Evolutionary conservation across 2,888 invertebrate genomes (phyloP), one percentile per base, ranked within the genome.

Genomic region (Nebria salina): DNA sequence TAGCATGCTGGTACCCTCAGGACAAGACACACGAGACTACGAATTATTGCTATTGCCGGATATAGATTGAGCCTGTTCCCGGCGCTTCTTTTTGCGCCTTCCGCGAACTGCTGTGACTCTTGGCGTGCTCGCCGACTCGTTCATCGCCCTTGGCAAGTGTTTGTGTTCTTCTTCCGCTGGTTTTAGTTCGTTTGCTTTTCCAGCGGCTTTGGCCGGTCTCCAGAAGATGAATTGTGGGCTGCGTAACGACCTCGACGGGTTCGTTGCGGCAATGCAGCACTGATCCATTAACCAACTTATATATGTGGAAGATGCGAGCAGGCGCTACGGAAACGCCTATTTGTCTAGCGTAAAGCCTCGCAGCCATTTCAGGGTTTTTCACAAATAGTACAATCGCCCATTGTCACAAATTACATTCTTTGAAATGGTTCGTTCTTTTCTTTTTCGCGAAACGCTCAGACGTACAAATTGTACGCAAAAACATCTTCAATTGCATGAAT

Each of bases 161-260:
- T 75, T 82, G 82, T 82, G 78, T 78, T 72, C 42, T 25, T 76
- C 75, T 25, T 65, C 41, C 34, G 43, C 9, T 73, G 43, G 25
- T 34, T 25, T 25, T 13, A 9, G 43, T 43, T 75, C 68, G 68
- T 42, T 34, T n/a, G 43, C 64, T 54, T 65, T 84, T 84, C 84
- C 84, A 78, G 83, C 82, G 84, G 83, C 85, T 84, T 86, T 87
- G 87, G 87, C 86, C 84, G 83, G 84, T 85, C 86, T 87, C 87
- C 87, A 87, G 86, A 83, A 86, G 85, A 86, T 87, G 86, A 87
- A 87, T 86, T 86, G 86, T 86, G 84, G 85, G 84, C 85, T 84
- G 84, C 84, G 85, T 86, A 85, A 86, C 84, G 84, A 84, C 82
- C 81, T 84, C 84, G 83, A 80, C 80, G 83, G 84, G 84, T 86